A percentile compares a stretch with the other conserved stretches of the same genome.
These are phyloP conservation scores for Leiothrix lutea DNA, from an alignment of 2,113 vertebrate genomes.

Conservation along the genomic window DNA sequence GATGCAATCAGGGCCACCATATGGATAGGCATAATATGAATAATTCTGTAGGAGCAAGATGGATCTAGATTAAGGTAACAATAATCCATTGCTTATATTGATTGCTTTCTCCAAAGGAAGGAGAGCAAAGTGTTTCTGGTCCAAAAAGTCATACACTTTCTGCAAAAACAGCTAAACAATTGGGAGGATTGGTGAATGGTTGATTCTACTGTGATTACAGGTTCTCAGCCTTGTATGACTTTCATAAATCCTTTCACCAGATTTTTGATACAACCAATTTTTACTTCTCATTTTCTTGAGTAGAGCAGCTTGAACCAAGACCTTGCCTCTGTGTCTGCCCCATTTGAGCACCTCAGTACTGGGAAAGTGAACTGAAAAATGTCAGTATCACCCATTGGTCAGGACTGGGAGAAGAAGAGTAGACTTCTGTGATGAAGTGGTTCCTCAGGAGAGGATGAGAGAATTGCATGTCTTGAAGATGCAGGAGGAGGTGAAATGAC, in stretches of 20 bases:
- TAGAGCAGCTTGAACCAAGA: not conserved
- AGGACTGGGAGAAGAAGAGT: not conserved
- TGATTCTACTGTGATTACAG: not conserved
- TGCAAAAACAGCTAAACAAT: not conserved
- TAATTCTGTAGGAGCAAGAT: not conserved
- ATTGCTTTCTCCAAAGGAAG: not conserved
- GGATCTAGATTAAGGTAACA: not conserved
- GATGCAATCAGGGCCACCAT: not conserved
- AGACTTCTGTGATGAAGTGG: not conserved
- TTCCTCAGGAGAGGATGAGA: not conserved
- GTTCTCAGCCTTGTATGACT: not conserved
- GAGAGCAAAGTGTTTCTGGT: not conserved
- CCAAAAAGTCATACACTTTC: not conserved
- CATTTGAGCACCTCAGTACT: not conserved
- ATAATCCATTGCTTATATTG: not conserved
- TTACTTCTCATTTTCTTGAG: not conserved
- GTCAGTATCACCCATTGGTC: not conserved
- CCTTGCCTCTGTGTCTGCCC: not conserved
- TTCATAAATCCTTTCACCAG: not conserved
- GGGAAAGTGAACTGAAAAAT: not conserved
- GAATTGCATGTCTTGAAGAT: not conserved
- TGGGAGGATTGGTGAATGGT: not conserved
- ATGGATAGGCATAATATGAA: not conserved
- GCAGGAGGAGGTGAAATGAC: not conserved
- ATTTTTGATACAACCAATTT: not conserved